phyloP scores from a whole-genome alignment of 2,113 vertebrate species.

The Todiramphus saurophagus region DNA sequence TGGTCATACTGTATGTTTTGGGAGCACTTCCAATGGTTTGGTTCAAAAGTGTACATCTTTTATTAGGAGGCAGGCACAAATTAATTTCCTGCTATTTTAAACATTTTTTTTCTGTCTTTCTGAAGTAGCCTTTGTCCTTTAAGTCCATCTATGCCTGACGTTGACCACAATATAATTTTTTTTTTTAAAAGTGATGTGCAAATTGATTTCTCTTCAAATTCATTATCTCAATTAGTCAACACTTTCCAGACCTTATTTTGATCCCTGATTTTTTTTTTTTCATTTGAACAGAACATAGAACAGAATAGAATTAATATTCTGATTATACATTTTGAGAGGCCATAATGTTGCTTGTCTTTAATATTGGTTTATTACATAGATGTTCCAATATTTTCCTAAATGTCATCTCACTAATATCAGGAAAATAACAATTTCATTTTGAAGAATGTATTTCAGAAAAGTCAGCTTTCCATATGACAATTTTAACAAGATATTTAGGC shows the following conservation, averaged over 20 bases:
- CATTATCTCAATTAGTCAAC: neutral
- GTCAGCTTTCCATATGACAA: neutral
- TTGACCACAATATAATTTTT: neutral
- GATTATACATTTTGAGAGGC: neutral
- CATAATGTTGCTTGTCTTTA: neutral
- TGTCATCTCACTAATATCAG: neutral
- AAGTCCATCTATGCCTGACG: neutral
- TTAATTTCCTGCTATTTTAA: neutral
- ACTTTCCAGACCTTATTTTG: neutral
- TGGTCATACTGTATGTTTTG: neutral
- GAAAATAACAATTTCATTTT: neutral
- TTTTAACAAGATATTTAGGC: neutral
- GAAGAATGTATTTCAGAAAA: neutral
- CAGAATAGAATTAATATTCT: neutral
- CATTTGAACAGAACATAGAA: neutral
- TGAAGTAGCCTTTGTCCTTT: constrained; percentile 3
- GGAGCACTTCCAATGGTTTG: neutral
- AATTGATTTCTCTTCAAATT: neutral
- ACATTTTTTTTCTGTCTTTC: neutral
- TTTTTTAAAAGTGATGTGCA: neutral
- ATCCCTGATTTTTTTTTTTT: neutral
- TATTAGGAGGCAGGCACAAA: neutral
- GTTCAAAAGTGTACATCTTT: neutral
- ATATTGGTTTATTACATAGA: neutral
- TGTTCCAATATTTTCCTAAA: neutral